Base-by-base conservation (phyloP, 2,888 invertebrate species). In the Eurois occulta region DNA sequence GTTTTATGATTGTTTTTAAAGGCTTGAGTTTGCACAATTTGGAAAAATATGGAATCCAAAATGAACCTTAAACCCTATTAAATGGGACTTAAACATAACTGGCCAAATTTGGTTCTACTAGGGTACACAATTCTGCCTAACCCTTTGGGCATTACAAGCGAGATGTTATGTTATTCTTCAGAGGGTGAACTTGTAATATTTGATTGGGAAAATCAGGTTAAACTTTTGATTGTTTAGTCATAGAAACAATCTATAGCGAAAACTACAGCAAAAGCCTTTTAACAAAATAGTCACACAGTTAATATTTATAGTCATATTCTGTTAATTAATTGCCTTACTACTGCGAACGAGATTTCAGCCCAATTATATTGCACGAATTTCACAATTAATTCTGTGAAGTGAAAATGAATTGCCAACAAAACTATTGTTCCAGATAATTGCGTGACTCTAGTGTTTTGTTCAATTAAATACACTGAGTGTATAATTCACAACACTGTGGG, bases 341-440 rank as follows among this genome's bases (percentile, higher is more conserved):
- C 64, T 6, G 60, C 67, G 16, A 65, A 80, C 41, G 65, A 60
- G 69, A 60, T 62, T 78, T 71, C 71, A 79, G n/a, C 38, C 38
- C 70, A 82, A 79, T 80, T 85, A 60, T 64, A 75, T 70, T 72
- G 67, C 62, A 69, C 48, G 21, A 71, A 86, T 88, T 88, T 84
- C 82, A 81, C 81, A 81, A 84, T 82, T 75, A 72, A 71, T 72
- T 83, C 87, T 82, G 90, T 71, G 87, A 87, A 89, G 84, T 81
- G 83, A 87, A 89, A 89, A 86, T 87, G 48, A 86, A 84, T 86
- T 83, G 85, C 71, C 74, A 84, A 74, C 72, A 74, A 60, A 67
- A 82, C 87, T 68, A 90, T 91, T 91, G 91, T 91, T 87, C 66
- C 46, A 67, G 21, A 85, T 85, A 91, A 90, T 88, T 84, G 77